Base-by-base conservation (phyloP, 2,113 vertebrate genomes). In the Sprattus sprattus region DNA sequence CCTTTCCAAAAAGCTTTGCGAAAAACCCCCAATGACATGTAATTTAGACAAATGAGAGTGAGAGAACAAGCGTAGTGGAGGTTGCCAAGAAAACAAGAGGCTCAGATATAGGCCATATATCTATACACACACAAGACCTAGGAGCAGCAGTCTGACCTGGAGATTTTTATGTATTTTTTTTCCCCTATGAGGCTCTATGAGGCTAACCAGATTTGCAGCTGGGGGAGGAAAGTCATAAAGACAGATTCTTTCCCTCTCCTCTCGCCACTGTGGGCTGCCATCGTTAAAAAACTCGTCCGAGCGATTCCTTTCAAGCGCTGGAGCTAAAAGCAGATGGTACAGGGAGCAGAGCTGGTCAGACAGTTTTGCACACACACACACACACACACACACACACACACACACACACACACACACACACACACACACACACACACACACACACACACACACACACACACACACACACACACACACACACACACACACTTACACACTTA, bases 321-420 rank as follows among this genome's bases (percentile, higher is more conserved):
- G 81, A 83, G 10, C 83, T 78, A 8, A 44, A 88, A 86, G 49
- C 87, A 88, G 82, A 89, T 18, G 44, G 75, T 82, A 82, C 81
- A 86, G 0, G 4, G 81, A 83, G 85, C 60, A 0, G 84, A 46
- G 78, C 84, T 80, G 71, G 81, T 71, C 57, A 45, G 81, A 75
- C 47, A 82, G 78, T 18, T 6, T n/a, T n/a, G n/a, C n/a, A n/a
- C n/a, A n/a, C n/a, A n/a, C n/a, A n/a, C n/a, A n/a, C n/a, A n/a
- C n/a, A n/a, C n/a, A n/a, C n/a, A n/a, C n/a, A n/a, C n/a, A n/a
- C n/a, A n/a, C n/a, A n/a, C n/a, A n/a, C n/a, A n/a, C n/a, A n/a
- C n/a, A n/a, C n/a, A n/a, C n/a, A n/a, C n/a, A n/a, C n/a, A n/a
- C n/a, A n/a, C n/a, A 54, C 60, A 85, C 22, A 5, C 81, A n/a